Conservation (phyloP, 1,140 invertebrate genomes). For the Dryas iulia region DNA sequence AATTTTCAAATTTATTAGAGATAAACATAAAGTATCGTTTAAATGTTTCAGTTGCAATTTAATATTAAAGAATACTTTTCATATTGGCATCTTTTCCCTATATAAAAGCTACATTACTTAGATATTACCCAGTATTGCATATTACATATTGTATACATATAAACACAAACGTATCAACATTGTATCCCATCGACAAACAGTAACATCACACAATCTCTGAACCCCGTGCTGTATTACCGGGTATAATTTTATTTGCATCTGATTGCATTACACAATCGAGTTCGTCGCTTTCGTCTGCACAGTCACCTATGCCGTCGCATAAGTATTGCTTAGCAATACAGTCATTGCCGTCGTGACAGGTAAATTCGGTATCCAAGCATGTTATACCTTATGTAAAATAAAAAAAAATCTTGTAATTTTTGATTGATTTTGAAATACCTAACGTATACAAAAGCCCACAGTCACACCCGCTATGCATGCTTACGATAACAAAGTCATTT, state of each 20-base stretch:
- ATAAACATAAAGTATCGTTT: no score
- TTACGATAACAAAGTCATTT: background rate
- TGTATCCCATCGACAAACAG: background rate
- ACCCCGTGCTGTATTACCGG: background rate
- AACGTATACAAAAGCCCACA: background rate
- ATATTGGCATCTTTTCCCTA: background rate
- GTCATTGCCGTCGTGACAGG: background rate
- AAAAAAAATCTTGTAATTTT: background rate
- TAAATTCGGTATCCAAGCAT: background rate
- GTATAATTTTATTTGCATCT: background rate
- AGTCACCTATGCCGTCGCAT: background rate
- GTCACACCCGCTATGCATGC: background rate
- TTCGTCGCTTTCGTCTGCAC: background rate
- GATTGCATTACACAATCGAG: background rate
- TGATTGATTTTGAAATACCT: no score
- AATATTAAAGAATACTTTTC: no score
- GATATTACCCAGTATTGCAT: background rate
- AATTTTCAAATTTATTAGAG: background rate
- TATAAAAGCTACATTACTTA: background rate
- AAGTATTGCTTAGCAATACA: background rate
- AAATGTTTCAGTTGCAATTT: no score
- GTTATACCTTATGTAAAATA: background rate
- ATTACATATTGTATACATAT: no score
- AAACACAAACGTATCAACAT: background rate
- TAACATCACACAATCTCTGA: background rate